Evolutionary conservation across 2,888 invertebrate genomes (phyloP).

Genomic region (Tenthredo livida): DNA sequence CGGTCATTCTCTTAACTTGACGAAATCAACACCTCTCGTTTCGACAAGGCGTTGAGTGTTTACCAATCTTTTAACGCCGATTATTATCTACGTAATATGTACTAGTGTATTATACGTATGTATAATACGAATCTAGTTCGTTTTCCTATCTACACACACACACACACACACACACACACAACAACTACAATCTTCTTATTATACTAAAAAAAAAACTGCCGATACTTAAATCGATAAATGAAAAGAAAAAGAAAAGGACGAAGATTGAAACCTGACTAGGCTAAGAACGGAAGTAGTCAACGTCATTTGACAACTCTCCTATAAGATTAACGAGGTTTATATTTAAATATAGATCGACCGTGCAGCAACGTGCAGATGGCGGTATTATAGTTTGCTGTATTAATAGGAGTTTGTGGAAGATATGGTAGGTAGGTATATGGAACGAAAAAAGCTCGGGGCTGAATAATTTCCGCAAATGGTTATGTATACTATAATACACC

Average conservation of each 20-base stretch:
- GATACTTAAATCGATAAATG: neutral
- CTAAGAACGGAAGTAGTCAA: conserved; percentile 8
- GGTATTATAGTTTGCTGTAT: conserved; percentile 27
- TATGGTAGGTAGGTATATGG: neutral
- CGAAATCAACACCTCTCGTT: neutral
- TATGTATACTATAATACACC: neutral
- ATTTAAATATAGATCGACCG: conserved; percentile 29
- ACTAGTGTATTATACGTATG: no score
- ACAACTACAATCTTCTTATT: neutral
- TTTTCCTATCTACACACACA: neutral
- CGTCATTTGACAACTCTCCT: conserved; percentile 23
- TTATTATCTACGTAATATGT: neutral
- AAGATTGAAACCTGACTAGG: neutral
- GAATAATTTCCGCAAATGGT: neutral
- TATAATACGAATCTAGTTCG: neutral
- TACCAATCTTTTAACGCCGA: neutral
- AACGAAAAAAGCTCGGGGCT: neutral
- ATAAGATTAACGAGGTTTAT: conserved; percentile 36
- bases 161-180: no score
- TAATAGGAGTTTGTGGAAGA: neutral
- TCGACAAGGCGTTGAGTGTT: conserved; percentile 6
- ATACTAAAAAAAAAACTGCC: neutral
- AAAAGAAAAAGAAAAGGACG: neutral
- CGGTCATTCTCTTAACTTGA: neutral
- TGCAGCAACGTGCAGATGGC: conserved; percentile 22